Conservation (phyloP, 2,888 invertebrate species). For the Nematopogon swammerdamellus region DNA sequence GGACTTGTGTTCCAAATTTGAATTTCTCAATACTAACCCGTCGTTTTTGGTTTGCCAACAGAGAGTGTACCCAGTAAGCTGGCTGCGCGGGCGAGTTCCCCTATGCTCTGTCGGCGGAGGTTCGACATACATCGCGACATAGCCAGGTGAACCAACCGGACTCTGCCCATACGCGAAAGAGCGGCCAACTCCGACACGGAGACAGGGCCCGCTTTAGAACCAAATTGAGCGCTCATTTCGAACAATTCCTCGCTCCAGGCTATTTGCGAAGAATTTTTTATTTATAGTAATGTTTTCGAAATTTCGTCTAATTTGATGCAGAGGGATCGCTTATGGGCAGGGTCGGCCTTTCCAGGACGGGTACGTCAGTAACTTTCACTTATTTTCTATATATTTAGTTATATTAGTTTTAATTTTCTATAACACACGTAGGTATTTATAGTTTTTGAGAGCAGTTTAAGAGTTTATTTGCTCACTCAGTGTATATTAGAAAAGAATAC, state of each 20-base stretch:
- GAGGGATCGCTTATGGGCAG: not conserved
- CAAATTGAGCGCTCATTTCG: not conserved
- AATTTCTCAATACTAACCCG: conserved; percentile 3
- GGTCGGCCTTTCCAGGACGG: not conserved
- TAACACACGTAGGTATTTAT: no score
- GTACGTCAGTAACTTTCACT: not conserved
- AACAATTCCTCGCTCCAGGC: not conserved
- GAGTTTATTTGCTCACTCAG: no score
- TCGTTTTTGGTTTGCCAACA: conserved; percentile 21
- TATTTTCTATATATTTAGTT: not conserved
- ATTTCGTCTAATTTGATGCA: not conserved
- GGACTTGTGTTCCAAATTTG: no score
- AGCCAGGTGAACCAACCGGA: conserved; percentile 54
- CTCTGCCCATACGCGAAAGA: not conserved
- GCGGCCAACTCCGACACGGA: no score
- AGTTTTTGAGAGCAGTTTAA: no score
- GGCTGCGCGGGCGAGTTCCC: conserved; percentile 21
- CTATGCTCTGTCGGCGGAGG: conserved; percentile 59
- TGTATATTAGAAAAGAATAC: no score
- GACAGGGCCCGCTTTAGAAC: no score
- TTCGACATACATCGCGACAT: conserved; percentile 66
- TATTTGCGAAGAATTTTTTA: not conserved
- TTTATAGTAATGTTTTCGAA: not conserved
- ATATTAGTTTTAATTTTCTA: not conserved
- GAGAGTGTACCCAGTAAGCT: conserved; percentile 31